Conservation (phyloP, 2,888 invertebrate genomes). For the Apotomis capreana region DNA sequence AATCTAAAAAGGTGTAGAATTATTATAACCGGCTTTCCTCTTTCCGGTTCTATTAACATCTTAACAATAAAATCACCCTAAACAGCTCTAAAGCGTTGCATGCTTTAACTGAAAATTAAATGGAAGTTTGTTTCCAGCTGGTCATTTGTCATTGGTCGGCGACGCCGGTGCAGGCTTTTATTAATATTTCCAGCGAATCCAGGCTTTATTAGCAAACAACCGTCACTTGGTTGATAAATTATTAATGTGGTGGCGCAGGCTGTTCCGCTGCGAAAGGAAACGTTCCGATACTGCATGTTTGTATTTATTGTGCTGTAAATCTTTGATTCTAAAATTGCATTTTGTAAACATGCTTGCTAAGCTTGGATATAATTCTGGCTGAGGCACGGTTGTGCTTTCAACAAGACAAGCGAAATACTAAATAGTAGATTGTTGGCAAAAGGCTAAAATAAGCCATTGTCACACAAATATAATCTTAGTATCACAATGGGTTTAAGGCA, state of each 20-base stretch:
- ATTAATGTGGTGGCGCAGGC: slow-evolving; percentile 81
- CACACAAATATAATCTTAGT: no score
- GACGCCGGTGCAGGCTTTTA: slow-evolving; percentile 76
- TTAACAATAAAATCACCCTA: slow-evolving; percentile 5
- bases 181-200: slow-evolving; percentile 82
- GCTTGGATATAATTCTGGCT: no score
- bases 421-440: no score
- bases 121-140: slow-evolving; percentile 74
- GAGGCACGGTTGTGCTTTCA: no score
- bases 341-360: not conserved
- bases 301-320: slow-evolving; percentile 21
- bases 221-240: slow-evolving; percentile 83
- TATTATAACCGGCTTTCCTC: no score
- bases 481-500: no score
- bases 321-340: not conserved
- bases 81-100: slow-evolving; percentile 46
- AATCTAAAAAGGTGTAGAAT: no score
- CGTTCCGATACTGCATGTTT: slow-evolving; percentile 33
- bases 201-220: slow-evolving; percentile 83
- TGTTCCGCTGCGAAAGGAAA: slow-evolving; percentile 36
- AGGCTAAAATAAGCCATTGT: no score
- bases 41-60: not conserved
- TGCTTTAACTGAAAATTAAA: slow-evolving; percentile 73
- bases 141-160: slow-evolving; percentile 77
- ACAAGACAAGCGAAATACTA: no score